These are phyloP conservation scores for Fukomys damarensis DNA, from an alignment of 2,113 vertebrate genomes.

Conservation along the genomic window DNA sequence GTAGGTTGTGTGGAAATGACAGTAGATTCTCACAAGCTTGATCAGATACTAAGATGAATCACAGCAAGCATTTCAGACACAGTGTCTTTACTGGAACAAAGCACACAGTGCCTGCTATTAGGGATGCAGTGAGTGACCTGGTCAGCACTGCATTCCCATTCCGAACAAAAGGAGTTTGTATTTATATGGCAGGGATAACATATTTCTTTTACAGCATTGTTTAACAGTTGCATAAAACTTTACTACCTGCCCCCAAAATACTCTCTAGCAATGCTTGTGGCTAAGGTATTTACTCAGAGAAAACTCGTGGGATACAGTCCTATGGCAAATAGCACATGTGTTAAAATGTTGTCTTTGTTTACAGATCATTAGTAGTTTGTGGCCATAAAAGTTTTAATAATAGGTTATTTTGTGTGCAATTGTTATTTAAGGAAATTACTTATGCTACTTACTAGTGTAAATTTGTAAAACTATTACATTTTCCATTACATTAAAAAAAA, in stretches of 20 bases:
- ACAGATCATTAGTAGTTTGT: slow-evolving; percentile 9
- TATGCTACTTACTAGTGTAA: not conserved
- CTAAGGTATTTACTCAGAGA: too few species aligned
- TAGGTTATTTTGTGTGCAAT: not conserved
- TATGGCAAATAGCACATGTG: too few species aligned
- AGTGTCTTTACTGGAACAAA: not conserved
- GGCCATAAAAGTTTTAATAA: not conserved
- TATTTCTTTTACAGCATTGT: not conserved
- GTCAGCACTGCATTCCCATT: too few species aligned
- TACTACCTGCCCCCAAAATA: too few species aligned
- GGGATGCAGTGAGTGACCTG: not conserved
- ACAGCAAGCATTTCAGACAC: not conserved
- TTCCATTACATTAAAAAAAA: too few species aligned
- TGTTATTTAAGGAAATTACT: not conserved
- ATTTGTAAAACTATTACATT: not conserved
- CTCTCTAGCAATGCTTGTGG: too few species aligned
- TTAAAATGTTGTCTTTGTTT: not conserved
- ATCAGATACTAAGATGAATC: not conserved
- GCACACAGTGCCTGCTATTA: not conserved
- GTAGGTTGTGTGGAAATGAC: not conserved
- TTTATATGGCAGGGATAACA: not conserved
- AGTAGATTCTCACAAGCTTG: not conserved
- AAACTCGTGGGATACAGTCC: too few species aligned
- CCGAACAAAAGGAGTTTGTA: not conserved
- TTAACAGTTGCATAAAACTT: not conserved